Conservation (phyloP, 1,140 invertebrate species). For the Cotesia typhae region DNA sequence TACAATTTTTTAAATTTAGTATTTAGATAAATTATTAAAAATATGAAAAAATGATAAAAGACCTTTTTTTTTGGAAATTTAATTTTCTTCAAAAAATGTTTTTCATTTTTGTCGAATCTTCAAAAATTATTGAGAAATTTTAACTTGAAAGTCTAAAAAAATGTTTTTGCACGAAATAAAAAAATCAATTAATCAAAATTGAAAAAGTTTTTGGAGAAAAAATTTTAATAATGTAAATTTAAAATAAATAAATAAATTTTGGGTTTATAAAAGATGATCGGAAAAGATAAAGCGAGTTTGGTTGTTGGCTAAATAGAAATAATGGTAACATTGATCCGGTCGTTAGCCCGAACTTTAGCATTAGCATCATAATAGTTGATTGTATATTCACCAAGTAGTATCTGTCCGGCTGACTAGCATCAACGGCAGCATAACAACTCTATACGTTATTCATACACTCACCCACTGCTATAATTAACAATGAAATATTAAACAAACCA, state of each 20-base stretch:
- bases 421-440: neutral
- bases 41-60: too few relatives aligned
- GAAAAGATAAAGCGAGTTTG: neutral
- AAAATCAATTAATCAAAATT: too few relatives aligned
- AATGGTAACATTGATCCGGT: slow-evolving; percentile 19
- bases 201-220: too few relatives aligned
- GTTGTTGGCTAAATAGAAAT: slow-evolving; percentile 8
- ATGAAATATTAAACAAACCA: slow-evolving; percentile 26
- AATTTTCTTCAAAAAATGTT: too few relatives aligned
- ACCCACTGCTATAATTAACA: slow-evolving; percentile 26
- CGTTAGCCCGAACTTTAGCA: slow-evolving; percentile 16
- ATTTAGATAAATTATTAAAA: too few relatives aligned
- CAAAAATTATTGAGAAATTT: too few relatives aligned
- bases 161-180: too few relatives aligned
- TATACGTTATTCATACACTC: slow-evolving; percentile 26
- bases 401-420: neutral
- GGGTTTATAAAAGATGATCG: neutral
- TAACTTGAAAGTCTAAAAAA: too few relatives aligned
- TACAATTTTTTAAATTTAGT: too few relatives aligned
- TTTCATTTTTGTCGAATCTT: too few relatives aligned
- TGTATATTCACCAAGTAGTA: slow-evolving; percentile 17
- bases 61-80: too few relatives aligned
- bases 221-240: too few relatives aligned
- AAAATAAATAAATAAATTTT: neutral
- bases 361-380: slow-evolving; percentile 25